Base-by-base conservation (phyloP, 2,888 invertebrate species). In the Clivina fossor region DNA sequence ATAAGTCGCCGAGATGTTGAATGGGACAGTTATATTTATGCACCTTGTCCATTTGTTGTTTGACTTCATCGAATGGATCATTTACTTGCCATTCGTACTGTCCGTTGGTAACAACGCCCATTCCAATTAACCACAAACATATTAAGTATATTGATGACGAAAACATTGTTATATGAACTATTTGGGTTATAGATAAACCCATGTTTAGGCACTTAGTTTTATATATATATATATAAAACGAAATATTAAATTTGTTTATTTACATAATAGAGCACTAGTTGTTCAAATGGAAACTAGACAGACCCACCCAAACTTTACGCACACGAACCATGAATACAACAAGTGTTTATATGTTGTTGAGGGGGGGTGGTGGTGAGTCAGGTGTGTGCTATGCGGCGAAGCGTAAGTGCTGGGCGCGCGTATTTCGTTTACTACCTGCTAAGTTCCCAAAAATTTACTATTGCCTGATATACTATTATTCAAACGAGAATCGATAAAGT, bases 31-130 rank as follows among this genome's bases (percentile, higher is more conserved):
- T 98, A 49, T 93, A 90, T 0, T 80, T 79, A 50, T 82, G 88
- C 2, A 96, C 89, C 71, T 85, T 84, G 68, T 93, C 89, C 78
- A 93, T 85, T 76, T 83, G 84, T 41, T 85, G 80, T 65, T 90
- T 85, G 59, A 97, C 83, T 73, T 92, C 89, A 70, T 97, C 96
- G 68, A 94, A 94, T 44, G 85, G 77, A 77, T 98, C 97, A 57
- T 88, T 82, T 15, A 84, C 76, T 76, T 94, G 93, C 95, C 96
- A 97, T 68, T 93, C 91, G 69, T 88, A 93, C 71, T 93, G 93
- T 18, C 85, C 88, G 75, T 83, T 80, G 16, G 53, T 53, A 78
- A 86, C 85, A 79, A 70, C 71, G 62, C 69, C 68, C 59, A 68
- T 49, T 40, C 62, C 58, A 41, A 64, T 56, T 48, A 63, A 59